Percentiles rank a stretch among this genome's conserved stretches.
These are phyloP conservation scores for Maniola jurtina DNA, from an alignment of 1,140 invertebrate species.

Conservation along the genomic window DNA sequence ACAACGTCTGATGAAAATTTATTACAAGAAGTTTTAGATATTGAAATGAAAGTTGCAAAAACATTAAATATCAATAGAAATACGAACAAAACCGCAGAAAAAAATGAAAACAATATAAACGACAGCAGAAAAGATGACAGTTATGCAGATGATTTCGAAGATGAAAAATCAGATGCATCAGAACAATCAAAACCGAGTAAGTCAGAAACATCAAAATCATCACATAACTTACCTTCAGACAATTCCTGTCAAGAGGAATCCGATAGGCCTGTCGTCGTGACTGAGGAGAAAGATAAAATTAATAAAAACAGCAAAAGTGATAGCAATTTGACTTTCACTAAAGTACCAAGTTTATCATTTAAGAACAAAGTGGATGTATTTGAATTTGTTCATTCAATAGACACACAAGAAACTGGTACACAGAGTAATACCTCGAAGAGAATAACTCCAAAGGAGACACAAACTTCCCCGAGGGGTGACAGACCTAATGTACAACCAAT, in stretches of 20 bases:
- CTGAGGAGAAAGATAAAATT: constrained; percentile 18
- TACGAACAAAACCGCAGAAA: constrained; percentile 26
- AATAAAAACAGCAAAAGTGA: constrained; percentile 24
- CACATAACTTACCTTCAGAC: constrained; percentile 12
- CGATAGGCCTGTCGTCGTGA: not conserved
- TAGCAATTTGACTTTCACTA: constrained; percentile 47
- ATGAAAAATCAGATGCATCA: constrained; percentile 54
- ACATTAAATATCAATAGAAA: constrained; percentile 44
- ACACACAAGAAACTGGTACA: constrained; percentile 65
- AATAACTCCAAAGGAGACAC: constrained; percentile 68
- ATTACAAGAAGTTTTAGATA: constrained; percentile 64
- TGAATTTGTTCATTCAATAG: constrained; percentile 68
- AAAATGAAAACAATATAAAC: constrained; percentile 19
- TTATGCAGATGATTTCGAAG: constrained; percentile 74
- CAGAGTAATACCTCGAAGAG: constrained; percentile 57
- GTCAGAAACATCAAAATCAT: constrained; percentile 18
- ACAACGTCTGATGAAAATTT: constrained; percentile 70
- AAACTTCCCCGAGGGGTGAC: constrained; percentile 67
- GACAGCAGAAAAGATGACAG: constrained; percentile 40
- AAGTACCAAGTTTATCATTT: constrained; percentile 58
- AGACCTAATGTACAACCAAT: constrained; percentile 54
- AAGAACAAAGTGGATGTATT: constrained; percentile 69
- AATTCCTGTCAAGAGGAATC: constrained; percentile 4
- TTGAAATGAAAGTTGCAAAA: constrained; percentile 54
- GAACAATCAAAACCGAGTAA: constrained; percentile 12